Percentiles rank a stretch among this genome's conserved stretches.
Evolutionary conservation across 2,888 invertebrate genomes (phyloP).

Genomic region (Sarcophaga rosellei): DNA sequence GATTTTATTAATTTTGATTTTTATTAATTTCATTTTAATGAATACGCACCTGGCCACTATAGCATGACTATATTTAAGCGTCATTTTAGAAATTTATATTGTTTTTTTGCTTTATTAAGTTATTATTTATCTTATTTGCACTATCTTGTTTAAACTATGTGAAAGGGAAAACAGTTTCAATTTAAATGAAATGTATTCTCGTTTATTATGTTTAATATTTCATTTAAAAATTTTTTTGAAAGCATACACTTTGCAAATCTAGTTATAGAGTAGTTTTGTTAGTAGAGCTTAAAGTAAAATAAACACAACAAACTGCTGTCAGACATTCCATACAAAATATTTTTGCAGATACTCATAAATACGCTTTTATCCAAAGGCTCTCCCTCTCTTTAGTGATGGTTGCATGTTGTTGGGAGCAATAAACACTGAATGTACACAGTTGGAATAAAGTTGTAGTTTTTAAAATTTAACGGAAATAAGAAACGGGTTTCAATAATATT

Average conservation of each 20-base stretch:
- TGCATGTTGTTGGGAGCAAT: constrained; percentile 22
- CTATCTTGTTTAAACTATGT: too few species aligned
- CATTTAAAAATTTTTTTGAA: neutral
- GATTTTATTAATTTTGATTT: constrained; percentile 26
- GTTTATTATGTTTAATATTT: constrained; percentile 6
- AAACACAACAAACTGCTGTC: constrained; percentile 56
- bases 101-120: neutral
- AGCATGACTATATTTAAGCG: constrained; percentile 89
- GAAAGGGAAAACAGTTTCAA: neutral
- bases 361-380: constrained; percentile 25
- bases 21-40: constrained; percentile 16
- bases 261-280: constrained; percentile 29
- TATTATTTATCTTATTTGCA: neutral
- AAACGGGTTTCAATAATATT: too few species aligned
- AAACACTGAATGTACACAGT: constrained; percentile 23
- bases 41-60: constrained; percentile 84
- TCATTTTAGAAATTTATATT: constrained; percentile 77
- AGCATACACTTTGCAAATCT: constrained; percentile 12
- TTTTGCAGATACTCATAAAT: constrained; percentile 21
- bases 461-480: constrained; percentile 3
- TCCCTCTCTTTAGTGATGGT: neutral
- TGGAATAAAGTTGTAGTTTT: constrained; percentile 17
- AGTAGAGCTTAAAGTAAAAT: constrained; percentile 42
- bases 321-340: constrained; percentile 44
- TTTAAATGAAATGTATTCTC: neutral